Base-by-base conservation (phyloP, 2,888 invertebrate genomes). In the Cosmorhoe ocellata region DNA sequence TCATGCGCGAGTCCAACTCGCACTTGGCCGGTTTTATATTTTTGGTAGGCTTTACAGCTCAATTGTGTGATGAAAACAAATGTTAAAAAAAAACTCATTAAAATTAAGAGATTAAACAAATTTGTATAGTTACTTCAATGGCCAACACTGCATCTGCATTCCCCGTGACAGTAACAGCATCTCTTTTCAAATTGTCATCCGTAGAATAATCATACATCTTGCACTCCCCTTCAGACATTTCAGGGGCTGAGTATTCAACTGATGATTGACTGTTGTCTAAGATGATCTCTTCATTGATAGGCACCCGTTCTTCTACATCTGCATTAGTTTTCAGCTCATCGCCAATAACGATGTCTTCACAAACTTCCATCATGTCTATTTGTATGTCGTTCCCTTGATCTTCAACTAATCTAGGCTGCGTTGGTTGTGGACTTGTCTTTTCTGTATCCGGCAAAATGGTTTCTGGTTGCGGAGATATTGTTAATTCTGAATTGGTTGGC, bases 281-380 rank as follows among this genome's bases (percentile, higher is more conserved):
- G 55, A 90, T 88, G 38, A 86, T 71, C 28, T 86, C 89, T 51
- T 88, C 87, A 58, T 56, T 69, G 30, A 82, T 63, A 1, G 67
- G 45, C 7, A 71, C 60, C 11, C 63, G 67, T 26, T 69, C 78
- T 18, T 61, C 60, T 1, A 57, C 74, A 56, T 81, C 84, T 34
- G 79, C 79, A 42, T 69, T 76, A 22, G 54, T 64, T 54, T 86
- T 86, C 0, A 76, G 62, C 46, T 87, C 86, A 66, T 83, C 83
- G 0, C 82, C 88, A 51, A 90, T 85, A 0, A 84, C 77, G 46
- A 90, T 89, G 53, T 89, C 89, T 61, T 89, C 90, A 0, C 88
- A 90, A 0, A 89, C 88, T 67, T 89, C 89, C 47, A 90, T 69
- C 88, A 89, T 88, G 51, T 89, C 89, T 62, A 90, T 80, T 33